phyloP scores from a whole-genome alignment of 2,113 vertebrate genomes.

The Smithornis capensis region DNA sequence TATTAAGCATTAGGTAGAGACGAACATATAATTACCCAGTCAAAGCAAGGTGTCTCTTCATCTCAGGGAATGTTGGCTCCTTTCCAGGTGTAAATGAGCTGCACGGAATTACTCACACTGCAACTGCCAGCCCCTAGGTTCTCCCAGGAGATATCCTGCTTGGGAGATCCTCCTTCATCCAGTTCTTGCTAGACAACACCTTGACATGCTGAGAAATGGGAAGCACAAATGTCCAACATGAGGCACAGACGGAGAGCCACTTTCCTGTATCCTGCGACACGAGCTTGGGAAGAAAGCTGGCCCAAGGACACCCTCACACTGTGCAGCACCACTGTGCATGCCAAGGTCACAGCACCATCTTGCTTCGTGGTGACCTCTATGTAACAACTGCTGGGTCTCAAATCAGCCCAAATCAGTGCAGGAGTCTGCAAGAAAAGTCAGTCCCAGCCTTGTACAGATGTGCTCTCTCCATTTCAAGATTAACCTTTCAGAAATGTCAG shows the following conservation, averaged over 20 bases:
- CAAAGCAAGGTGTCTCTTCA: slow-evolving; percentile 50
- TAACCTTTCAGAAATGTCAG: slow-evolving; percentile 60
- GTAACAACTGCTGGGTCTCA: background rate
- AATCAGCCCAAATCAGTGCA: background rate
- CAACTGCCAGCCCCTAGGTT: background rate
- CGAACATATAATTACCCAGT: slow-evolving; percentile 14
- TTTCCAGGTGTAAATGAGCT: background rate
- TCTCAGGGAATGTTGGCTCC: background rate
- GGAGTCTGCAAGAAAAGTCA: background rate
- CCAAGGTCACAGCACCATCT: background rate
- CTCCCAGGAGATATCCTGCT: background rate
- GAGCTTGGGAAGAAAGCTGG: background rate
- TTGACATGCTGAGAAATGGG: fast-evolving
- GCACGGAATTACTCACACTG: background rate
- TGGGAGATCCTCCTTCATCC: background rate
- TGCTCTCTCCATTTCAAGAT: background rate
- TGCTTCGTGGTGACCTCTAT: background rate
- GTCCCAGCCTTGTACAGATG: background rate
- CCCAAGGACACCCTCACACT: fast-evolving
- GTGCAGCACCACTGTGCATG: background rate
- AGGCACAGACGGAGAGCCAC: background rate
- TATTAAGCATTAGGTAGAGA: slow-evolving; percentile 36
- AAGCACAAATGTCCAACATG: fast-evolving
- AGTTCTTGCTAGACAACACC: background rate
- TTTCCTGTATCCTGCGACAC: background rate